Evolutionary conservation across 2,888 invertebrate species (phyloP).

Genomic region (Sicus ferrugineus): DNA sequence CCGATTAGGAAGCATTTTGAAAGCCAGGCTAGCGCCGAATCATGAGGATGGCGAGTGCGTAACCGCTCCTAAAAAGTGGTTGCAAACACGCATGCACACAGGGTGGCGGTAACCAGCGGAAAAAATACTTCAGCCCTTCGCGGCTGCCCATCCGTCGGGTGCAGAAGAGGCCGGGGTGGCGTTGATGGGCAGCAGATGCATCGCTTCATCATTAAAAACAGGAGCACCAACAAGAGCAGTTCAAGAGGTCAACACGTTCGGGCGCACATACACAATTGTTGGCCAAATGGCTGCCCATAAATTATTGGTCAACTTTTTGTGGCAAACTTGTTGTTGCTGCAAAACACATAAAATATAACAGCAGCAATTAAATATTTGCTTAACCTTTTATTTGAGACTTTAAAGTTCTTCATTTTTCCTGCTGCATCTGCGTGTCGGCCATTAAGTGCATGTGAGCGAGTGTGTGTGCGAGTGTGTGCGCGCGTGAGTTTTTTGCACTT

Average conservation of each 20-base stretch:
- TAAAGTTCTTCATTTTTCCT: constrained; percentile 41
- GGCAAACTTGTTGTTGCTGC: neutral
- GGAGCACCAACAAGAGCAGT: constrained; percentile 23
- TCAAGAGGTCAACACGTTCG: constrained; percentile 54
- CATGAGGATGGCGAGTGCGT: neutral
- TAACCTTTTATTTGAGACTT: constrained; percentile 52
- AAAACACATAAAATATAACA: constrained; percentile 48
- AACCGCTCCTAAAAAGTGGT: neutral
- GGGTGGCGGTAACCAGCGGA: neutral
- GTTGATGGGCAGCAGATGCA: constrained; percentile 30
- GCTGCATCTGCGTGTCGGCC: constrained; percentile 26
- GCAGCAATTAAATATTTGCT: constrained; percentile 63
- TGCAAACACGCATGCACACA: neutral
- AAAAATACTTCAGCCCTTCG: neutral
- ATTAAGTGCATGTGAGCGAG: constrained; percentile 14
- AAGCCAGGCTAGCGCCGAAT: constrained; percentile 34
- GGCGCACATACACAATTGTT: constrained; percentile 51
- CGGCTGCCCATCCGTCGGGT: no score
- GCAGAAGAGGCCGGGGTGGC: constrained; percentile 12
- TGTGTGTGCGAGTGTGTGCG: constrained; percentile 8
- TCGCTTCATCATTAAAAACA: constrained; percentile 37
- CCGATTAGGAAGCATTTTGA: constrained; percentile 35
- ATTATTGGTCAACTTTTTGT: constrained; percentile 56
- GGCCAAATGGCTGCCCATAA: constrained; percentile 62
- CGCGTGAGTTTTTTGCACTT: constrained; percentile 40